phyloP scores from a whole-genome alignment of 2,113 vertebrate species.

The Ptyas mucosa region DNA sequence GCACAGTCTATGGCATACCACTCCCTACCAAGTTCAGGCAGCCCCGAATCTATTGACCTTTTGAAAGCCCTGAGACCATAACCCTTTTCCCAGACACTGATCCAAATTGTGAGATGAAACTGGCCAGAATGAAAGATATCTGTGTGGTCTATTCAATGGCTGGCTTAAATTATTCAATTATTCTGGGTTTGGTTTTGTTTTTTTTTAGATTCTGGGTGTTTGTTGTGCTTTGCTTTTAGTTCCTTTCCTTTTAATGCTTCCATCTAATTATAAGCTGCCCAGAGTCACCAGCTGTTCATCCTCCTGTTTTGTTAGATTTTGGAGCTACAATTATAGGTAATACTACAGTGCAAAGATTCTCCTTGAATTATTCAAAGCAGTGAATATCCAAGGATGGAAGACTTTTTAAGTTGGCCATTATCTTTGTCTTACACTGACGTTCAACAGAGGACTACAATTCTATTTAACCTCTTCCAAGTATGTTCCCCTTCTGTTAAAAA shows the following conservation, averaged over 20 bases:
- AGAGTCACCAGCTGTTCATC: neutral
- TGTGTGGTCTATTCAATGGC: neutral
- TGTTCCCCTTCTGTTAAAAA: neutral
- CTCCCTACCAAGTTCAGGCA: neutral
- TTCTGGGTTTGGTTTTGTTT: neutral
- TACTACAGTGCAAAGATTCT: neutral
- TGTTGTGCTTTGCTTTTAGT: neutral
- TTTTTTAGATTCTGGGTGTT: neutral
- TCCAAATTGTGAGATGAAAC: neutral
- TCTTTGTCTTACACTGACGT: neutral
- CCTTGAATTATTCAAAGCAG: neutral
- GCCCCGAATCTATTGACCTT: neutral
- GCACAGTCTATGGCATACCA: neutral
- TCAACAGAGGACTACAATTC: neutral
- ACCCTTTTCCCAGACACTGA: neutral
- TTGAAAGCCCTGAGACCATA: neutral
- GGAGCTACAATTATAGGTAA: neutral
- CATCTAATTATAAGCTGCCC: neutral
- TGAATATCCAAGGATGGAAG: neutral
- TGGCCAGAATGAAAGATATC: neutral
- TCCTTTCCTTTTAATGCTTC: neutral
- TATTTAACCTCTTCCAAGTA: neutral
- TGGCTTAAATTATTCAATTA: neutral
- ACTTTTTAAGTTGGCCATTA: neutral
- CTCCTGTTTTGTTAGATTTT: neutral